Conservation (phyloP, 1,140 invertebrate genomes). For the Bombus ignitus region DNA sequence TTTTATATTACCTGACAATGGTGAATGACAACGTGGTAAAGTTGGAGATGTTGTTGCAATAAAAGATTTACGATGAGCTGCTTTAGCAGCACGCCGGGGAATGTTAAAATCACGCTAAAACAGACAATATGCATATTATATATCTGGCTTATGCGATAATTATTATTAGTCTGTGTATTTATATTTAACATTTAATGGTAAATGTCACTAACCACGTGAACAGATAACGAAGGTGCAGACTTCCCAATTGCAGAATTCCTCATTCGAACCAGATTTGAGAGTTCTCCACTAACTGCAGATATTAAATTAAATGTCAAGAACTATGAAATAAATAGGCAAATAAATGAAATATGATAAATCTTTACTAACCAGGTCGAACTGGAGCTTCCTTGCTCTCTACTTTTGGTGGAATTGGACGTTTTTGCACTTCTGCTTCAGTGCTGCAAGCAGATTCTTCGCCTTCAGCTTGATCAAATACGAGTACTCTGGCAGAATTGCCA, state of each 20-base stretch:
- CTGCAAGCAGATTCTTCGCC: slow-evolving; percentile 71
- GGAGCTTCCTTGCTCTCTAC: slow-evolving; percentile 80
- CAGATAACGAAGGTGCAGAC: slow-evolving; percentile 94
- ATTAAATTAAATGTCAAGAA: slow-evolving; percentile 21
- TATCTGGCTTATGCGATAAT: not conserved
- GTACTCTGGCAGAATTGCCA: slow-evolving; percentile 83
- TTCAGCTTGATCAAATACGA: slow-evolving; percentile 82
- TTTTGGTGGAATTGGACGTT: slow-evolving; percentile 66
- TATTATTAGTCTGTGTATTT: not conserved
- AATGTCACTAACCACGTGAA: slow-evolving; percentile 88
- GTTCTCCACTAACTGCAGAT: slow-evolving; percentile 79
- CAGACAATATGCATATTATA: slow-evolving; percentile 34
- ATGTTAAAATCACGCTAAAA: slow-evolving; percentile 84
- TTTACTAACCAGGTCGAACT: slow-evolving; percentile 74
- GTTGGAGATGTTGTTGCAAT: slow-evolving; percentile 88
- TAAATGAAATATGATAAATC: slow-evolving; percentile 3
- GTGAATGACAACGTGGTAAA: slow-evolving; percentile 91
- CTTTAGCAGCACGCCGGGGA: slow-evolving; percentile 82
- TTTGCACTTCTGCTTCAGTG: slow-evolving; percentile 67
- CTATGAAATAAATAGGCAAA: not conserved
- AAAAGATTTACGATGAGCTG: slow-evolving; percentile 87
- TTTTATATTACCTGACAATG: slow-evolving; percentile 84
- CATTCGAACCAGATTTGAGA: slow-evolving; percentile 93
- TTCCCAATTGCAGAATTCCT: slow-evolving; percentile 94
- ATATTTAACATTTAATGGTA: slow-evolving; percentile 21